phyloP scores from a whole-genome alignment of 1,140 invertebrate genomes.

The Physella acuta region DNA sequence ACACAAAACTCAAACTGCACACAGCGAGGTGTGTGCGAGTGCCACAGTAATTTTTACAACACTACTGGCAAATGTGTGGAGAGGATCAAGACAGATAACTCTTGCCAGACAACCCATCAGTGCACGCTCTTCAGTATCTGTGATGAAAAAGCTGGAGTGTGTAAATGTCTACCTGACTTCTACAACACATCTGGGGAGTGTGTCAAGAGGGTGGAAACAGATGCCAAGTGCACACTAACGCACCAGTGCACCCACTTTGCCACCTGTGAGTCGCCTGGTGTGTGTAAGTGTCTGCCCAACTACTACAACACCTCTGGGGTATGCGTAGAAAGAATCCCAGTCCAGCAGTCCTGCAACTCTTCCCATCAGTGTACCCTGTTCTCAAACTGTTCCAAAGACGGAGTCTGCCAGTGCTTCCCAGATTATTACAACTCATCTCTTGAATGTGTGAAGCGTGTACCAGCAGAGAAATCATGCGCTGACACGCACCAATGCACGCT shows the following conservation, averaged over 20 bases:
- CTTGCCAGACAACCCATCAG: slow-evolving; percentile 22
- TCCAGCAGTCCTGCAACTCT: background rate
- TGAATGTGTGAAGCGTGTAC: slow-evolving; percentile 3
- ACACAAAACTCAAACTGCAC: slow-evolving; percentile 21
- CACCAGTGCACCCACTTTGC: background rate
- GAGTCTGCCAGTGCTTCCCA: background rate
- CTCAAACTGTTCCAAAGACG: background rate
- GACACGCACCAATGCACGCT: slow-evolving; percentile 23
- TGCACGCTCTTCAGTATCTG: slow-evolving; percentile 14
- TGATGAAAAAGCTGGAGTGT: slow-evolving; percentile 10
- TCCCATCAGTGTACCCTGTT: slow-evolving; percentile 1
- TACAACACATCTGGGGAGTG: slow-evolving; percentile 21
- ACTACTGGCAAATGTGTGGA: background rate
- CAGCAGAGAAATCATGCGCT: slow-evolving; percentile 20
- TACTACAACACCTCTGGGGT: background rate
- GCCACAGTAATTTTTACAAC: slow-evolving; percentile 18
- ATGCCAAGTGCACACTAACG: background rate
- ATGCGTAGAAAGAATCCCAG: background rate
- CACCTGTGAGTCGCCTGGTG: background rate
- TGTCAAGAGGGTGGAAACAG: background rate
- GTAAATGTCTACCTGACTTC: slow-evolving; percentile 25
- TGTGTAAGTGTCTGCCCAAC: background rate
- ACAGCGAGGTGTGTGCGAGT: slow-evolving; percentile 11
- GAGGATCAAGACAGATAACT: slow-evolving; percentile 7
- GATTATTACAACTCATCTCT: slow-evolving; percentile 14